Percentiles rank a stretch among this genome's conserved stretches.
Evolutionary conservation across 2,888 invertebrate species (phyloP).

Genomic region (Glaucopsyche alexis): DNA sequence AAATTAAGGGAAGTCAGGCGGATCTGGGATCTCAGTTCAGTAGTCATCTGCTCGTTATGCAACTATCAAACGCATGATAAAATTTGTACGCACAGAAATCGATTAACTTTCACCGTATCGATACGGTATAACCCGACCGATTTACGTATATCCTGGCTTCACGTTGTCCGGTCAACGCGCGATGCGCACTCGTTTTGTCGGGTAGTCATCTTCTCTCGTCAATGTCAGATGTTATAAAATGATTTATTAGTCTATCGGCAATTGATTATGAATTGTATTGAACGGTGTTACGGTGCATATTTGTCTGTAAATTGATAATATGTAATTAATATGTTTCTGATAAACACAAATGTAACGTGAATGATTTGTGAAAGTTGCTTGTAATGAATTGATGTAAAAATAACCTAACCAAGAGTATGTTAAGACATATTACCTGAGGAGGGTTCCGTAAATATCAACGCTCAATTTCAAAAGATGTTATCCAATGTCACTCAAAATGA

Average conservation of each 20-base stretch:
- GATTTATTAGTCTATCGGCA: not conserved
- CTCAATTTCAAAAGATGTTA: too few species aligned
- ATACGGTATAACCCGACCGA: conserved; percentile 36
- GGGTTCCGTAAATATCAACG: too few species aligned
- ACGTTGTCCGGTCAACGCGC: not conserved
- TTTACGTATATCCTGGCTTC: conserved; percentile 19
- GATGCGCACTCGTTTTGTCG: not conserved
- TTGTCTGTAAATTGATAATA: not conserved
- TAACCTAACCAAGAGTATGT: conserved; percentile 8
- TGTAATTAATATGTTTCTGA: conserved; percentile 24
- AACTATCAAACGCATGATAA: conserved; percentile 50
- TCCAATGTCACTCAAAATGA: too few species aligned
- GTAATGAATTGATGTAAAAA: conserved; percentile 22
- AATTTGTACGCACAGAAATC: conserved; percentile 55
- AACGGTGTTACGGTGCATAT: not conserved
- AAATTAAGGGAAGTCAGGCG: too few species aligned
- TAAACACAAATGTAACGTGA: conserved; percentile 16
- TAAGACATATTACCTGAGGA: too few species aligned
- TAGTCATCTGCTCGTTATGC: conserved; percentile 44
- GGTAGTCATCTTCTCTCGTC: not conserved
- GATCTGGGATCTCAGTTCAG: too few species aligned
- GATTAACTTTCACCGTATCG: conserved; percentile 65
- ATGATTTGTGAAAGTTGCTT: conserved; percentile 47
- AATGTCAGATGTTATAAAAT: conserved; percentile 25
- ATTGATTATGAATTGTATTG: conserved; percentile 2